phyloP scores from a whole-genome alignment of 2,113 vertebrate genomes.

The Eleginops maclovinus region DNA sequence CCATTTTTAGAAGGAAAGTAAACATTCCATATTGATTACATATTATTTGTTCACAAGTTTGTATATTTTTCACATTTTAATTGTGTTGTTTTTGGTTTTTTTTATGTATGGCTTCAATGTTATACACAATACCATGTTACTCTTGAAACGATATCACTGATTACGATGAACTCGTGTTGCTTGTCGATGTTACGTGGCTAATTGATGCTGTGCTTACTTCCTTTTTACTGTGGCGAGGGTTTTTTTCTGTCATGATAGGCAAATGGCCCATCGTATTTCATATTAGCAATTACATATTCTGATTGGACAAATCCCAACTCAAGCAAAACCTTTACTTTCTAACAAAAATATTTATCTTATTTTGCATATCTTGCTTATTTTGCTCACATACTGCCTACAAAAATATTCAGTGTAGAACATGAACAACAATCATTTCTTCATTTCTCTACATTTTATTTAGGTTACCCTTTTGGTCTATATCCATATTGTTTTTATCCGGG shows the following conservation, averaged over 20 bases:
- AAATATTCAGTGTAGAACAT: not conserved
- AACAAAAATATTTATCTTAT: not conserved
- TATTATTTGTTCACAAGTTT: not conserved
- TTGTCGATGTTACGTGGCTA: not conserved
- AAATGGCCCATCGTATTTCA: not conserved
- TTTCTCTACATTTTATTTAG: not conserved
- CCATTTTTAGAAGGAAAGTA: not conserved
- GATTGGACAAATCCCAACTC: not conserved
- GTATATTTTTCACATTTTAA: not conserved
- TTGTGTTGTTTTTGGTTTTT: not conserved
- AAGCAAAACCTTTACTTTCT: not conserved
- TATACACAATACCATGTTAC: not conserved
- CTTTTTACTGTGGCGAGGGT: not conserved
- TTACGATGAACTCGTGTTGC: not conserved
- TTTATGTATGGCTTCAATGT: not conserved
- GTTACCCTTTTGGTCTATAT: not conserved
- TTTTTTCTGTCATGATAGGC: not conserved
- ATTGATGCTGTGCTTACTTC: not conserved
- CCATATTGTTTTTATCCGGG: not conserved
- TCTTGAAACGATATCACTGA: not conserved
- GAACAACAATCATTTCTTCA: not conserved
- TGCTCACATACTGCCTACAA: not conserved
- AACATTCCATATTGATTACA: not conserved
- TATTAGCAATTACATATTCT: not conserved
- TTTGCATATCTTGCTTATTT: not conserved